A percentile compares a stretch with the other conserved stretches of the same genome.
These are phyloP conservation scores for Paratilapia polleni DNA, from an alignment of 2,113 vertebrate genomes.

Conservation along the genomic window DNA sequence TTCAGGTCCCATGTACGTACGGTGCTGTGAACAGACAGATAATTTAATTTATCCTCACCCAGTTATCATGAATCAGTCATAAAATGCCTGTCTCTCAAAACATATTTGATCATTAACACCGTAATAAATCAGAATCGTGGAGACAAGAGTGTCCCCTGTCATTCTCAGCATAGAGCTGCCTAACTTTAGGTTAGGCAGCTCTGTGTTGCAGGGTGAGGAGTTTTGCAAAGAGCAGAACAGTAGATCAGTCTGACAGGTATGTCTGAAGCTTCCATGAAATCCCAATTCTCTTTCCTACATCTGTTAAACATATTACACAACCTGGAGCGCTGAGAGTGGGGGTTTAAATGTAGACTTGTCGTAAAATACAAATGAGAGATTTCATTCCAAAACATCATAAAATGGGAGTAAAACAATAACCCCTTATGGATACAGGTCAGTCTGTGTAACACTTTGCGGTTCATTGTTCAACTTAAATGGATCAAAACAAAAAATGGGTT, in stretches of 20 bases:
- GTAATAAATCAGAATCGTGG: slow-evolving; percentile 30
- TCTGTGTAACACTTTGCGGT: background rate
- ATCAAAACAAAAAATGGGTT: background rate
- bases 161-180: background rate
- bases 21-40: slow-evolving; percentile 80
- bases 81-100: slow-evolving; percentile 31
- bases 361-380: slow-evolving; percentile 4
- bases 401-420: background rate
- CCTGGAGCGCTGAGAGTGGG: background rate
- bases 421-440: background rate
- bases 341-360: slow-evolving; percentile 20
- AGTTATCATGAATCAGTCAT: slow-evolving; percentile 20
- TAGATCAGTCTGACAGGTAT: slow-evolving; percentile 72
- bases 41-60: background rate
- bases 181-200: slow-evolving; percentile 46
- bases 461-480: background rate
- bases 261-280: slow-evolving; percentile 70
- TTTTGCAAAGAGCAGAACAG: slow-evolving; percentile 49
- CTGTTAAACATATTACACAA: slow-evolving; percentile 84
- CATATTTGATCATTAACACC: slow-evolving; percentile 23
- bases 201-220: slow-evolving; percentile 24
- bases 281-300: slow-evolving; percentile 79
- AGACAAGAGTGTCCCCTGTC: background rate
- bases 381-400: slow-evolving; percentile 5
- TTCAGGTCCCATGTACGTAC: slow-evolving; percentile 95